Percentiles rank a stretch among this genome's conserved stretches.
Conservation (phyloP, 2,888 invertebrate genomes). For the Ichneumon xanthorius region DNA sequence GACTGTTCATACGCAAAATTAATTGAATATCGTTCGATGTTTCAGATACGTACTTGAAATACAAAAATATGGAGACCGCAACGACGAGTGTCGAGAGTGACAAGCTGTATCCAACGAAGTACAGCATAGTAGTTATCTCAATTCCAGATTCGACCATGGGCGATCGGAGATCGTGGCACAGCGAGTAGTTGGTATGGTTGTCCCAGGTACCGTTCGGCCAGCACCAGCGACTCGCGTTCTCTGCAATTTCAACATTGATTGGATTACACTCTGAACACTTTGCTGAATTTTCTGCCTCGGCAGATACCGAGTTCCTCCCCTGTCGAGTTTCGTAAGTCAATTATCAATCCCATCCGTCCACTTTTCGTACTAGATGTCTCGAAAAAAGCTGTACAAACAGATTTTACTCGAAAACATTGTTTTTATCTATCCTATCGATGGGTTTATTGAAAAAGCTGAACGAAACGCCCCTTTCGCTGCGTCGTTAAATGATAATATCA, state of each 20-base stretch:
- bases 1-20: not conserved
- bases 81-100: slow-evolving; percentile 93
- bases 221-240: slow-evolving; percentile 94
- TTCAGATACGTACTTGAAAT: slow-evolving; percentile 92
- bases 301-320: not conserved
- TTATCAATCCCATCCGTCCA: not conserved
- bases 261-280: slow-evolving; percentile 15
- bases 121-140: slow-evolving; percentile 92
- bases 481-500: not conserved
- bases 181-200: slow-evolving; percentile 91
- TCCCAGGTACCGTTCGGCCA: slow-evolving; percentile 93
- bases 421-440: too few species aligned
- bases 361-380: not conserved
- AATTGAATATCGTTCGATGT: not conserved
- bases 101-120: slow-evolving; percentile 93
- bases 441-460: too few species aligned
- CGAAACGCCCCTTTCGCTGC: too few species aligned
- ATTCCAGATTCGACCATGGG: slow-evolving; percentile 86
- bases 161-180: slow-evolving; percentile 88
- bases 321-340: not conserved
- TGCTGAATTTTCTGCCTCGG: not conserved
- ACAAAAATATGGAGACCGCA: slow-evolving; percentile 94
- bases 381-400: too few species aligned
- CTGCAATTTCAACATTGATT: slow-evolving; percentile 86
- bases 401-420: too few species aligned